phyloP scores from a whole-genome alignment of 2,113 vertebrate species.

The Scomber japonicus region DNA sequence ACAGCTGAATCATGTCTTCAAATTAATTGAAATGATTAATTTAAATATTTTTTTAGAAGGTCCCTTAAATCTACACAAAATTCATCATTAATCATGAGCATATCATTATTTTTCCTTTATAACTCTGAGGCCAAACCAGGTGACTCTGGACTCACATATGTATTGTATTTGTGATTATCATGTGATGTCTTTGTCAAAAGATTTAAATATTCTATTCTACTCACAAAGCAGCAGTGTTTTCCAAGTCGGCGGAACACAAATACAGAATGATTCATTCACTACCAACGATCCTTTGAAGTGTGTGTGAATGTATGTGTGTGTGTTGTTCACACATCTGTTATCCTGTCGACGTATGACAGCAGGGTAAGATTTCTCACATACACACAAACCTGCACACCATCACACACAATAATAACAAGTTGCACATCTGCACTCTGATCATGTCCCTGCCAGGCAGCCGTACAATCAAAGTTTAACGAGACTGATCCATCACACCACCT shows the following conservation, averaged over 20 bases:
- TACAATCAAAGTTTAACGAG: conserved; percentile 73
- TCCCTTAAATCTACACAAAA: too few relatives aligned
- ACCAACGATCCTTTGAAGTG: conserved; percentile 28
- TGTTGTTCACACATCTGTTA: conserved; percentile 48
- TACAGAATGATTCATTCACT: conserved; percentile 39
- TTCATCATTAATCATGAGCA: not conserved
- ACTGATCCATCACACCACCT: conserved; percentile 59
- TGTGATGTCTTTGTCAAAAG: not conserved
- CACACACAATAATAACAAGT: conserved; percentile 47
- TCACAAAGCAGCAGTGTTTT: conserved; percentile 11
- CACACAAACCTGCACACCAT: conserved; percentile 32
- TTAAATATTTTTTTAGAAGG: too few relatives aligned
- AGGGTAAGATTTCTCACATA: conserved; percentile 48
- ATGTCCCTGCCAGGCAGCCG: conserved; percentile 40
- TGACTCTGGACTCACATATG: not conserved
- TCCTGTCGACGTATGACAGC: conserved; percentile 44
- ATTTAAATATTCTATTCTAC: not conserved
- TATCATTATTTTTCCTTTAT: not conserved
- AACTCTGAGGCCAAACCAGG: not conserved
- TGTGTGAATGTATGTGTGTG: not conserved
- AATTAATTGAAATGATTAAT: too few relatives aligned
- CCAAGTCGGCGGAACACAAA: not conserved
- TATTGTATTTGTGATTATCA: not conserved
- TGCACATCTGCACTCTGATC: conserved; percentile 66
- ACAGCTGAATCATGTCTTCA: too few relatives aligned